Conservation (phyloP, 2,888 invertebrate species). For the Venusia cambrica region DNA sequence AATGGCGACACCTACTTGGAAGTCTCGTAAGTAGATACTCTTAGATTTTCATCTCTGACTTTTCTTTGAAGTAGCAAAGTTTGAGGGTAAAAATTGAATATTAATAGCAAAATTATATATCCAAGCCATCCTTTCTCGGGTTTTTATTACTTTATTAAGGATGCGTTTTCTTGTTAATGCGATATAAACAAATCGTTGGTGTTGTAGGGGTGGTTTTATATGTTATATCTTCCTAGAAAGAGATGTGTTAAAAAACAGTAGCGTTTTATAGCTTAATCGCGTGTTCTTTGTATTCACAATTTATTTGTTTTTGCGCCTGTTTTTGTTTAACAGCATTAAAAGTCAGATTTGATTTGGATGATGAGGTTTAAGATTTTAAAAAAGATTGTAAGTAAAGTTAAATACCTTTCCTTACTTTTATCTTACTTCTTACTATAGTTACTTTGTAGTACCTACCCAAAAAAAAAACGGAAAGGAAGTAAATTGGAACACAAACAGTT, state of each 20-base stretch:
- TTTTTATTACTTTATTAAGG: conserved; percentile 77
- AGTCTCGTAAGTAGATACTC: conserved; percentile 65
- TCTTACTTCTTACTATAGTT: too few species aligned
- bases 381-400: conserved; percentile 9
- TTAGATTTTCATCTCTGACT: conserved; percentile 70
- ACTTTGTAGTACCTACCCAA: too few species aligned
- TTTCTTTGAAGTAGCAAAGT: conserved; percentile 74
- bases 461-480: too few species aligned
- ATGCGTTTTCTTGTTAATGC: conserved; percentile 64
- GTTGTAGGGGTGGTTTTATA: conserved; percentile 45
- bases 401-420: conserved; percentile 3
- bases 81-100: conserved; percentile 77
- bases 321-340: conserved; percentile 43
- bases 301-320: conserved; percentile 45
- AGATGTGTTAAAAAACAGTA: conserved; percentile 77
- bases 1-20: conserved; percentile 63
- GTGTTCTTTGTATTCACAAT: conserved; percentile 53
- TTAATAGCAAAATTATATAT: conserved; percentile 79
- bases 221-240: conserved; percentile 58
- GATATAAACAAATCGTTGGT: conserved; percentile 73
- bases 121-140: conserved; percentile 50
- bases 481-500: too few species aligned
- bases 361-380: conserved; percentile 17
- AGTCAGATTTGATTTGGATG: conserved; percentile 27
- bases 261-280: conserved; percentile 74